Evolutionary conservation across 2,888 invertebrate genomes (phyloP), one percentile per base, ranked within the genome.

Genomic region (Tethea ocularis): DNA sequence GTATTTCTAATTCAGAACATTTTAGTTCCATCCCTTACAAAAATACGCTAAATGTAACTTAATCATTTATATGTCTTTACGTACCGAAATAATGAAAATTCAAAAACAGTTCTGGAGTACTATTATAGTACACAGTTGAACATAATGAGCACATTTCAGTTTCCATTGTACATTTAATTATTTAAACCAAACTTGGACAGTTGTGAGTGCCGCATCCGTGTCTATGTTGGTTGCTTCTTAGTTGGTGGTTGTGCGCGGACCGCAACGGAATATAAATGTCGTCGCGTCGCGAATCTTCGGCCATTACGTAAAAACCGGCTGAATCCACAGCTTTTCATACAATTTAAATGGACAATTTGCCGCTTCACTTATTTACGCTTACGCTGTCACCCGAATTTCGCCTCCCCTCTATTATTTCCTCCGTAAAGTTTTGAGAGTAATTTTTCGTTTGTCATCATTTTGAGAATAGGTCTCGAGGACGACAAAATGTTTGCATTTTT

Each of bases 271-370:
- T 77, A 63, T 69, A 73, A 77, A 76, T 74, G 68, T 59, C 52
- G 57, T 17, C 33, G 52, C 58, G 60, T 46, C 46, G 58, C 60
- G 67, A 63, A 61, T 67, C 69, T 69, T 68, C 63, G 57, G 67
- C 68, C 73, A 71, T 73, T 74, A 76, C 69, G 72, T 68, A 71
- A 66, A 72, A 76, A 66, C 67, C 68, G 61, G 57, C 71, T 60
- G 59, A 64, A 75, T 71, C 78, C 71, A 63, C 69, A 69, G 75
- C 76, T 76, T 75, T 77, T 73, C 77, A 77, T 82, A 74, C 73
- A 72, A 78, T 80, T 78, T 78, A 78, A 79, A 79, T 76, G 77
- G 75, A 77, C 82, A 85, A 84, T 86, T 87, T 83, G 77, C 80
- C 78, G 82, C 74, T 78, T 75, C 76, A 77, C 77, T 79, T 77